Percentiles rank a stretch among this genome's conserved stretches.
Evolutionary conservation across 1,140 invertebrate species (phyloP).

Genomic region (Drosophila albomicans): DNA sequence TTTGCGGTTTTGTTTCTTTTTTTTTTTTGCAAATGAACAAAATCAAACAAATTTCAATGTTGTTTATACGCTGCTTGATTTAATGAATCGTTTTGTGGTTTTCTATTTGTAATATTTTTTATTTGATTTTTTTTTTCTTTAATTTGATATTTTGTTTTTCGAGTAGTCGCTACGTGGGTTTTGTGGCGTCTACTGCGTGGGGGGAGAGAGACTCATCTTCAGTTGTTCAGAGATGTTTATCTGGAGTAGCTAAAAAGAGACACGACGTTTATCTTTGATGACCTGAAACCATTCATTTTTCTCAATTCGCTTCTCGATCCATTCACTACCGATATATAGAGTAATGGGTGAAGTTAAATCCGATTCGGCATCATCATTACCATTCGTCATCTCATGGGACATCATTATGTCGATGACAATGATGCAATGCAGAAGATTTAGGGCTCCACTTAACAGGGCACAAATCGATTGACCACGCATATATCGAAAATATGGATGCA

Average conservation of each 20-base stretch:
- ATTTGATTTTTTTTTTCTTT: neutral
- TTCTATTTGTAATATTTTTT: slow-evolving; percentile 39
- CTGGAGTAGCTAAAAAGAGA: slow-evolving; percentile 30
- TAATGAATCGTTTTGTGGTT: slow-evolving; percentile 59
- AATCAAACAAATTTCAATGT: slow-evolving; percentile 60
- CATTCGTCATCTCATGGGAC: neutral
- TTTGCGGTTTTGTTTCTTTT: slow-evolving; percentile 51
- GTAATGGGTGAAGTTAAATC: slow-evolving; percentile 5
- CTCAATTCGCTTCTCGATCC: slow-evolving; percentile 5
- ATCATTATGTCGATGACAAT: slow-evolving; percentile 28
- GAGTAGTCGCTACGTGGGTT: slow-evolving; percentile 46
- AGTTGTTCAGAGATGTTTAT: slow-evolving; percentile 15
- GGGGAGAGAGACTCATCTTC: slow-evolving; percentile 29
- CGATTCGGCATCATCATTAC: neutral
- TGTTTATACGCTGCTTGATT: slow-evolving; percentile 54
- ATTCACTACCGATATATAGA: slow-evolving; percentile 21
- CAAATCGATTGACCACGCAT: slow-evolving; percentile 36
- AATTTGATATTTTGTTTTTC: neutral
- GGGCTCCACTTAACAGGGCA: slow-evolving; percentile 18
- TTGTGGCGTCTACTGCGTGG: slow-evolving; percentile 35
- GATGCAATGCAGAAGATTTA: slow-evolving; percentile 30
- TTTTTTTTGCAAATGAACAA: slow-evolving; percentile 47
- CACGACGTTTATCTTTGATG: slow-evolving; percentile 30
- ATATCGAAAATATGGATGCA: slow-evolving; percentile 18
- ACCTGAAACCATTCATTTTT: slow-evolving; percentile 26